A percentile compares a stretch with the other conserved stretches of the same genome.
Conservation (phyloP, 2,888 invertebrate genomes). For the Ormyrus nitidulus region DNA sequence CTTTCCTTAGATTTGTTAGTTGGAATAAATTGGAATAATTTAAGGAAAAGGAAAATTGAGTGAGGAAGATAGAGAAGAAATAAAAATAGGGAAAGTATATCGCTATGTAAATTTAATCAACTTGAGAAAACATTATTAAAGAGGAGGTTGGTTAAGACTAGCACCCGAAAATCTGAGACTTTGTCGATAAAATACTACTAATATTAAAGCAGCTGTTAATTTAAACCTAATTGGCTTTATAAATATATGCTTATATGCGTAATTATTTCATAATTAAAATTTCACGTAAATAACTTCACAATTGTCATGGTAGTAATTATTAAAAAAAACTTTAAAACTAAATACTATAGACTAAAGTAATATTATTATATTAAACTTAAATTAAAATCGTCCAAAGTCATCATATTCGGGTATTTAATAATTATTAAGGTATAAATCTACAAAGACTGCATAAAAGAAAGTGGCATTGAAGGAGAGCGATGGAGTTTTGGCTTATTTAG, state of each 20-base stretch:
- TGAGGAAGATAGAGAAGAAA: conserved; percentile 14
- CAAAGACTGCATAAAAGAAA: conserved; percentile 48
- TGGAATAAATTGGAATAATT: conserved; percentile 60
- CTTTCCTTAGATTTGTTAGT: conserved; percentile 60
- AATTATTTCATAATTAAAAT: conserved; percentile 20
- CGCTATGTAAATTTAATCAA: conserved; percentile 32
- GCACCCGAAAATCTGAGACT: conserved; percentile 57
- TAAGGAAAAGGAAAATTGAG: conserved; percentile 18
- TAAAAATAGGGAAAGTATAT: background rate
- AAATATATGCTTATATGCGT: conserved; percentile 22
- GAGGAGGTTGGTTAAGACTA: conserved; percentile 53
- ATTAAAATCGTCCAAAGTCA: conserved; percentile 44
- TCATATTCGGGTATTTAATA: conserved; percentile 44
- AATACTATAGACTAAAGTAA: conserved; percentile 11
- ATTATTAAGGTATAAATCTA: conserved; percentile 48
- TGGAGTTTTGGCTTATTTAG: conserved; percentile 62
- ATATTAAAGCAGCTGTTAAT: conserved; percentile 25
- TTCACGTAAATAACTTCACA: conserved; percentile 33
- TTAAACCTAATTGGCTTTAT: conserved; percentile 25
- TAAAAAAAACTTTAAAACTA: conserved; percentile 33
- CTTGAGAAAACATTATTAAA: conserved; percentile 39
- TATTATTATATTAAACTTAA: conserved; percentile 45
- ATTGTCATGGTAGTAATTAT: conserved; percentile 34
- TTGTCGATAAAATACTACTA: conserved; percentile 28
- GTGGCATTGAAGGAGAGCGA: conserved; percentile 39